Evolutionary conservation across 2,797 vertebrate genomes (phyloP), one percentile per base, ranked within the genome.

Genomic region (Harpagifer antarcticus): DNA sequence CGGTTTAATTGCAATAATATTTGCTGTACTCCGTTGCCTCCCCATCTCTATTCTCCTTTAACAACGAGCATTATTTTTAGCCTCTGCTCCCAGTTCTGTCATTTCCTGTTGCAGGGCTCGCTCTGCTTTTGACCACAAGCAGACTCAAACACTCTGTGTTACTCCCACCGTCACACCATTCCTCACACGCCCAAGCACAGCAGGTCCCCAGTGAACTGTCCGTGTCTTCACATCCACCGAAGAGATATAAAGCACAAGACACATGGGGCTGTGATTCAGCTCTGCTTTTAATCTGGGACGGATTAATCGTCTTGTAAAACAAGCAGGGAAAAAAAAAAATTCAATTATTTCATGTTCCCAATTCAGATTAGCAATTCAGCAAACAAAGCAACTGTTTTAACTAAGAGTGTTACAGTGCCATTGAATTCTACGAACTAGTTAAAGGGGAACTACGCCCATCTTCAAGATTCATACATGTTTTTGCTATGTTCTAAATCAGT

Each of bases 21-120:
- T 95, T 94, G 89, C 88, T 90, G 90, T 91, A 89, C 90, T 88
- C 74, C 70, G 52, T 85, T 82, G 90, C 85, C 89, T 93, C 90
- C 89, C 87, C 74, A 66, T 74, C 84, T 79, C 87, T 83, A 82
- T 91, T 92, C 93, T 91, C 85, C 88, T 90, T 85, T 86, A 93
- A 95, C 93, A 94, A 93, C 90, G 62, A 78, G 68, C 86, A 84
- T 93, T 94, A 95, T 94, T 94, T 95, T 94, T 94, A 94, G 94
- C 89, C 83, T 56, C 67, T 45, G 74, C 31, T 75, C 81, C 55
- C 72, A 86, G 88, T 93, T 93, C 85, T 89, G 93, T 94, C 91
- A 94, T 92, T 94, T 94, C 93, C 94, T 95, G 92, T 88, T 81
- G 86, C 89, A 89, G 85, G 52, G 40, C 71, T 84, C 1, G 23